These are phyloP conservation scores for Argyrosomus regius DNA, from an alignment of 2,797 vertebrate genomes.

Conservation along the genomic window DNA sequence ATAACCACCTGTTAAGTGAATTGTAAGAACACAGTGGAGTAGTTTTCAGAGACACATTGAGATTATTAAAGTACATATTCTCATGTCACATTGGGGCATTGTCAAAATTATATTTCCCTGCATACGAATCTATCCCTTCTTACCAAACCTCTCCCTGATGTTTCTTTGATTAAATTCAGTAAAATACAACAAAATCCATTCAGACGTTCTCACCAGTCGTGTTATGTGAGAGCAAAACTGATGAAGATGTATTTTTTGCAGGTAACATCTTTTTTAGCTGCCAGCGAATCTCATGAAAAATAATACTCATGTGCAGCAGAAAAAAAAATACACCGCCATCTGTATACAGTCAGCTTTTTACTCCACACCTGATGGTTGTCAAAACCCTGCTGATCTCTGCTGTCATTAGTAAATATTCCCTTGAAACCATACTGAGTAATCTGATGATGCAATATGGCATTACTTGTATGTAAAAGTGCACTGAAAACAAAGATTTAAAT, in stretches of 20 bases:
- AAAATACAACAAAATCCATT: constrained; percentile 6
- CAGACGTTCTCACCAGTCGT: neutral
- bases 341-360: neutral
- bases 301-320: neutral
- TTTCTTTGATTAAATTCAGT: neutral
- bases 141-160: neutral
- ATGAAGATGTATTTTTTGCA: neutral
- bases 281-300: neutral
- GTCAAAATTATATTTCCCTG: neutral
- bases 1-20: constrained; percentile 40
- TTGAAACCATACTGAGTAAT: neutral
- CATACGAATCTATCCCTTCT: neutral
- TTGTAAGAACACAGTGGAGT: constrained; percentile 21
- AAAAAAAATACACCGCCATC: neutral
- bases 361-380: neutral
- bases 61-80: constrained; percentile 28
- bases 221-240: neutral
- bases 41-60: constrained; percentile 11
- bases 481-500: neutral
- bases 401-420: neutral
- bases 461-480: neutral
- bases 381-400: neutral
- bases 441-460: neutral
- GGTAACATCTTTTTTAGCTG: neutral
- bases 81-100: neutral